A percentile compares a stretch with the other conserved stretches of the same genome.
Evolutionary conservation across 2,113 vertebrate genomes (phyloP).

Genomic region (Engystomops pustulosus): DNA sequence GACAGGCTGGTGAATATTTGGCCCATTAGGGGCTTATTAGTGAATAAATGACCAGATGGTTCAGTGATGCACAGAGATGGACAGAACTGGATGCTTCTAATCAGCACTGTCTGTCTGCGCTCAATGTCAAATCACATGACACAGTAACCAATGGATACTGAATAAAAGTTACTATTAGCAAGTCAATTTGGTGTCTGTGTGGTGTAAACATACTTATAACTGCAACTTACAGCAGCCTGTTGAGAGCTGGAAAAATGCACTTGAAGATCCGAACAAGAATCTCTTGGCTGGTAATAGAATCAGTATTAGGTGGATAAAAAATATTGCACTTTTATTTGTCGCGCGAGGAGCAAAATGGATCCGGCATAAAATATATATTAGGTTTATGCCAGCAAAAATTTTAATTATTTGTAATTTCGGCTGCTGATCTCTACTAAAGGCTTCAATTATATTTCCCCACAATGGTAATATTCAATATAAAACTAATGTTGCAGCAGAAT

Average conservation of each 20-base stretch:
- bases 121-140: conserved; percentile 99
- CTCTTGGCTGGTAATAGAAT: conserved; percentile 36
- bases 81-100: conserved; percentile 99
- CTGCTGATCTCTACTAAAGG: conserved; percentile 21
- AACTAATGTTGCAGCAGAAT: conserved; percentile 39
- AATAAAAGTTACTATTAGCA: conserved; percentile 99
- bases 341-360: background rate
- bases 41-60: conserved; percentile 99
- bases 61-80: conserved; percentile 99
- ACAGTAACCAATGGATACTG: conserved; percentile 99
- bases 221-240: conserved; percentile 78
- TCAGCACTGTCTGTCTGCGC: conserved; percentile 99
- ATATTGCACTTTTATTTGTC: background rate
- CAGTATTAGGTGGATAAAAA: conserved; percentile 5
- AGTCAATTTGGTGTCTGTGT: conserved; percentile 99
- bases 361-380: background rate
- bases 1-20: conserved; percentile 99
- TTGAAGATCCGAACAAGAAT: conserved; percentile 71
- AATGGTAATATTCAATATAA: conserved; percentile 18
- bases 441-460: conserved; percentile 26
- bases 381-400: background rate
- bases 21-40: conserved; percentile 99
- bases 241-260: conserved; percentile 73
- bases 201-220: conserved; percentile 94
- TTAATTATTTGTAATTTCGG: conserved; percentile 13